These are phyloP conservation scores for Leptatherina wallacei DNA, from an alignment of 2,797 vertebrate species.

Conservation along the genomic window DNA sequence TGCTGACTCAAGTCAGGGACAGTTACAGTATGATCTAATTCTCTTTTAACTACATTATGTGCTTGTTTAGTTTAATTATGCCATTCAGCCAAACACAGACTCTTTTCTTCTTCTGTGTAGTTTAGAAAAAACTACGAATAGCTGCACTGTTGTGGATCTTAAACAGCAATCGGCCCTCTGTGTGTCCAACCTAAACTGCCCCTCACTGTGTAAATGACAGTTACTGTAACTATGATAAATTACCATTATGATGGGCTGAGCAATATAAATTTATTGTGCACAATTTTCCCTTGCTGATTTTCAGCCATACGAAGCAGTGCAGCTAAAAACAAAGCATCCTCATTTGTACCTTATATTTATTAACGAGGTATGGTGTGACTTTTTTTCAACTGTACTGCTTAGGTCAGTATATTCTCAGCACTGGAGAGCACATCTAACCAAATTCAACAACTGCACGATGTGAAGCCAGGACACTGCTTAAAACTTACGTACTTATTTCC, in stretches of 20 bases:
- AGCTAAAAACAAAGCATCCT: background rate
- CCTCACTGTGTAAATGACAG: conserved; percentile 19
- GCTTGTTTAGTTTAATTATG: conserved; percentile 66
- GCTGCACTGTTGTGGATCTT: conserved; percentile 24
- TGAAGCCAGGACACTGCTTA: no score
- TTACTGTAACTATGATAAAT: conserved; percentile 48
- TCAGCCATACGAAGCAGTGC: background rate
- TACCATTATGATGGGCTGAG: conserved; percentile 35
- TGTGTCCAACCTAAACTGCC: conserved; percentile 26
- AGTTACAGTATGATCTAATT: conserved; percentile 63
- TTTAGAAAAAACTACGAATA: conserved; percentile 17
- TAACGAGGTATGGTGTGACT: background rate
- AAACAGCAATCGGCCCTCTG: conserved; percentile 5
- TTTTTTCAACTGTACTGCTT: background rate
- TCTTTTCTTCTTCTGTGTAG: conserved; percentile 37
- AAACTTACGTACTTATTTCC: no score
- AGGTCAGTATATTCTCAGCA: no score
- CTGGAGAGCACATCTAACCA: background rate
- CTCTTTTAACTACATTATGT: conserved; percentile 64
- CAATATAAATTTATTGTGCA: conserved; percentile 52
- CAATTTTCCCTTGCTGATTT: conserved; percentile 26
- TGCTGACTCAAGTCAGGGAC: conserved; percentile 40
- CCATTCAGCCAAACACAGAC: conserved; percentile 39
- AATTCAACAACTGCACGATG: no score
- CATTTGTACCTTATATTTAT: background rate